phyloP scores from a whole-genome alignment of 37 sponge, comb jelly and placozoan genomes.

The Axinella damicornis region DNA sequence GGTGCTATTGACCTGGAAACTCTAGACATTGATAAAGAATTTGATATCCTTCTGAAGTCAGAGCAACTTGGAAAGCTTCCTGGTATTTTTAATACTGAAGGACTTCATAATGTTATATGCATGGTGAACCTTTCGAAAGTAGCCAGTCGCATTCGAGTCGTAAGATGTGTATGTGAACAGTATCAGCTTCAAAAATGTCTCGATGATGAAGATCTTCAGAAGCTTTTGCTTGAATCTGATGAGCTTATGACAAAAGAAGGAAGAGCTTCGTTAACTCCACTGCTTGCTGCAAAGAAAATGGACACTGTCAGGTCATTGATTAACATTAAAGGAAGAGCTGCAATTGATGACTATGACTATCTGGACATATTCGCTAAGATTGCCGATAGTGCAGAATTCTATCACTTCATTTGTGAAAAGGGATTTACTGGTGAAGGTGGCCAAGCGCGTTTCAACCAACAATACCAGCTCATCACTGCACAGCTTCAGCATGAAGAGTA shows the following conservation, averaged over 20 bases:
- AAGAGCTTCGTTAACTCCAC: slow-evolving; percentile 34
- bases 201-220: slow-evolving; percentile 21
- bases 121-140: slow-evolving; percentile 65
- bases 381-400: slow-evolving; percentile 59
- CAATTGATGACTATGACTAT: background rate
- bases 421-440: slow-evolving; percentile 53
- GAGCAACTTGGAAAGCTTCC: no score
- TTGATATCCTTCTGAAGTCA: background rate
- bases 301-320: slow-evolving; percentile 24
- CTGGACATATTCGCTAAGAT: slow-evolving; percentile 58
- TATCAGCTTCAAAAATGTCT: slow-evolving; percentile 48
- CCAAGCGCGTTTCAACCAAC: slow-evolving; percentile 52
- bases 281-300: slow-evolving; percentile 37
- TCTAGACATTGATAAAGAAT: slow-evolving; percentile 46
- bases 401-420: slow-evolving; percentile 65
- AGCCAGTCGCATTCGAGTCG: slow-evolving; percentile 35
- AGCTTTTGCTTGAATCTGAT: background rate
- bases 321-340: background rate
- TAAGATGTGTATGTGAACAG: slow-evolving; percentile 59
- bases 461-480: slow-evolving; percentile 83
- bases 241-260: slow-evolving; percentile 15
- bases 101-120: slow-evolving; percentile 28
- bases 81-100: background rate
- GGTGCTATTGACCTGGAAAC: background rate
- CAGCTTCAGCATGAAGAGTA: slow-evolving; percentile 87